A percentile compares a stretch with the other conserved stretches of the same genome.
phyloP scores from a whole-genome alignment of 2,797 vertebrate genomes.

The Gambusia yucatana region DNA sequence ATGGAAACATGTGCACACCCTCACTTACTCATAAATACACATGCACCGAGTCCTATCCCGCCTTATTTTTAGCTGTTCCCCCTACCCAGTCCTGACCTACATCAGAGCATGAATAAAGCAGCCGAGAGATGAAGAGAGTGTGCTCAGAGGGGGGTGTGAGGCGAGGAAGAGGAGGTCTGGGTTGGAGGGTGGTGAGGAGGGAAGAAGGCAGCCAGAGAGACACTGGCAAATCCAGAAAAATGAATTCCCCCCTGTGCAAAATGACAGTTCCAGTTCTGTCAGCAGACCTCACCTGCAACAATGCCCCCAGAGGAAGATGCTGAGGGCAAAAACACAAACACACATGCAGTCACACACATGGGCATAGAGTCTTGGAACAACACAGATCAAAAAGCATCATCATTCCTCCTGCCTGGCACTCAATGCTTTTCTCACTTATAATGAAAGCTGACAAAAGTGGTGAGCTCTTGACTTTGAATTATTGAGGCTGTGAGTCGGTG shows the following conservation, averaged over 20 bases:
- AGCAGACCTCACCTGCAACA: constrained; percentile 69
- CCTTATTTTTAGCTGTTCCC: constrained; percentile 76
- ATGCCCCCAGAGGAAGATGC: constrained; percentile 51
- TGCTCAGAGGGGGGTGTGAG: constrained; percentile 35
- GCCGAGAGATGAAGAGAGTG: constrained; percentile 64
- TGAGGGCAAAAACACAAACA: constrained; percentile 33
- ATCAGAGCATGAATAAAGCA: constrained; percentile 79
- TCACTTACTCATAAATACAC: background rate
- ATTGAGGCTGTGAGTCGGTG: constrained; percentile 28
- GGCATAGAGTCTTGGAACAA: constrained; percentile 19
- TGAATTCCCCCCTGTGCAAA: constrained; percentile 61
- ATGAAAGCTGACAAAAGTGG: constrained; percentile 46
- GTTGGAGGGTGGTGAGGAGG: background rate
- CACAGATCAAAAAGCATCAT: constrained; percentile 40
- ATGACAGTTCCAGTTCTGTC: constrained; percentile 78
- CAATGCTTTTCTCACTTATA: constrained; percentile 38
- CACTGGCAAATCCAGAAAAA: constrained; percentile 57
- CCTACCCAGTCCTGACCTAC: constrained; percentile 74
- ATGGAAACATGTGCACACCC: background rate
- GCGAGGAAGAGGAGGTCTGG: constrained; percentile 10
- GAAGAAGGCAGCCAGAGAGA: background rate
- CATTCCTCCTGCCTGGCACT: constrained; percentile 33
- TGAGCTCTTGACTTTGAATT: constrained; percentile 41
- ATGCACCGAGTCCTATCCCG: constrained; percentile 40
- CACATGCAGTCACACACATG: constrained; percentile 3